phyloP scores from a whole-genome alignment of 2,113 vertebrate species.

The Circaetus gallicus region DNA sequence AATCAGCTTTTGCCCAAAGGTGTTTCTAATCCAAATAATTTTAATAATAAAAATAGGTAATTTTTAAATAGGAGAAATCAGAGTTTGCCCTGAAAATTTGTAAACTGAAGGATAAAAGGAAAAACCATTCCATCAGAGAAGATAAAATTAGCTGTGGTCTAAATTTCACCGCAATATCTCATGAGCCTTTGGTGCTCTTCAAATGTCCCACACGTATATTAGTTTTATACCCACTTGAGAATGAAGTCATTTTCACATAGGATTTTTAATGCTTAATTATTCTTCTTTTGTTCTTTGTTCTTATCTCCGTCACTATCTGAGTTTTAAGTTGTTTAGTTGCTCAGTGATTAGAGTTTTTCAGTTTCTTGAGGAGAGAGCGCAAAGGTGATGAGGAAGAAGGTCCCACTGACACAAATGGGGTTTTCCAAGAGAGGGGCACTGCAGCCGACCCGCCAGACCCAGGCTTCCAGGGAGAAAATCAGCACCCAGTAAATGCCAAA shows the following conservation, averaged over 20 bases:
- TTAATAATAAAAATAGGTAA: not conserved
- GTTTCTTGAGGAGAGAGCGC: not conserved
- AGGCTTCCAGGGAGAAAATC: not conserved
- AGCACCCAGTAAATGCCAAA: not conserved
- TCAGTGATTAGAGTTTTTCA: not conserved
- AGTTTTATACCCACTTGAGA: slow-evolving; percentile 53
- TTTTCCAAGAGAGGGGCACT: not conserved
- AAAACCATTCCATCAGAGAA: slow-evolving; percentile 11
- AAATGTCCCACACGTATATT: slow-evolving; percentile 62
- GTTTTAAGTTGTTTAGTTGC: slow-evolving; percentile 44
- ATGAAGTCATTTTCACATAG: slow-evolving; percentile 63
- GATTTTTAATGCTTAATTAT: slow-evolving; percentile 67
- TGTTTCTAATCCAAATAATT: not conserved
- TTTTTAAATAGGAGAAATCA: not conserved
- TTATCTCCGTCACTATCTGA: not conserved
- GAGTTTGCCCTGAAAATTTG: not conserved
- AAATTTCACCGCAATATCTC: slow-evolving; percentile 35
- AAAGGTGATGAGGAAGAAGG: not conserved
- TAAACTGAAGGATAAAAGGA: not conserved
- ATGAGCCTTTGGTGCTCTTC: slow-evolving; percentile 56
- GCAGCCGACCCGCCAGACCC: rapidly evolving
- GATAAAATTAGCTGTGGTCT: slow-evolving; percentile 66
- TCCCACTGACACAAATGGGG: not conserved
- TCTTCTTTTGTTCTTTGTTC: slow-evolving; percentile 57
- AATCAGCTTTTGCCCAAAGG: not conserved